phyloP scores from a whole-genome alignment of 1,140 invertebrate species.

The Lepidurus packardi region DNA sequence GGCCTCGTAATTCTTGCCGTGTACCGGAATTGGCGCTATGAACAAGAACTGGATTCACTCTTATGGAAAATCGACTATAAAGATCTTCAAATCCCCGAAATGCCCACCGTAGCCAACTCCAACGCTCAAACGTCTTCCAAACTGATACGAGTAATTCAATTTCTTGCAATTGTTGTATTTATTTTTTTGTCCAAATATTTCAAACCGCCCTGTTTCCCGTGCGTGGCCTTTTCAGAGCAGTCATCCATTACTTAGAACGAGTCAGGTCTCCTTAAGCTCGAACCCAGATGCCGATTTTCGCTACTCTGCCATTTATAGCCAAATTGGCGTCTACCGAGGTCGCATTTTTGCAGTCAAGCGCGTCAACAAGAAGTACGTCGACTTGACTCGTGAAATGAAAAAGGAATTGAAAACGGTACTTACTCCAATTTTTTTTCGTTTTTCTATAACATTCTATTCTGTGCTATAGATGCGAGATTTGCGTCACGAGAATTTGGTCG shows the following conservation, averaged over 20 bases:
- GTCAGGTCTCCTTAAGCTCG: slow-evolving; percentile 77
- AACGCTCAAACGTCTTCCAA: slow-evolving; percentile 23
- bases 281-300: slow-evolving; percentile 77
- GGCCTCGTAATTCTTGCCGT: slow-evolving; percentile 61
- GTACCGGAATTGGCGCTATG: slow-evolving; percentile 88
- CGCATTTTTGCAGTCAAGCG: slow-evolving; percentile 79
- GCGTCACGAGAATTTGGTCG: slow-evolving; percentile 83
- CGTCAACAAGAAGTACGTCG: slow-evolving; percentile 75
- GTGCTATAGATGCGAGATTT: slow-evolving; percentile 73
- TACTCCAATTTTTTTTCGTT: slow-evolving; percentile 24
- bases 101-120: slow-evolving; percentile 22
- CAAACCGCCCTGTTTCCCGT: background rate
- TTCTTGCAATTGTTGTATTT: background rate
- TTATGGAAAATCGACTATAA: slow-evolving; percentile 93
- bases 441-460: slow-evolving; percentile 14
- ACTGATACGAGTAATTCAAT: background rate
- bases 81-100: slow-evolving; percentile 58
- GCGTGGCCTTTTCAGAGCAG: slow-evolving; percentile 29
- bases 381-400: slow-evolving; percentile 85
- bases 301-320: slow-evolving; percentile 78
- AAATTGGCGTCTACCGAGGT: slow-evolving; percentile 82
- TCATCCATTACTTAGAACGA: slow-evolving; percentile 65
- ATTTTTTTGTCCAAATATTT: background rate
- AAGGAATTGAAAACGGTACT: slow-evolving; percentile 87
- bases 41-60: slow-evolving; percentile 86